A percentile compares a stretch with the other conserved stretches of the same genome.
These are phyloP conservation scores for Phataginus tricuspis DNA, from an alignment of 2,797 vertebrate genomes.

Conservation along the genomic window DNA sequence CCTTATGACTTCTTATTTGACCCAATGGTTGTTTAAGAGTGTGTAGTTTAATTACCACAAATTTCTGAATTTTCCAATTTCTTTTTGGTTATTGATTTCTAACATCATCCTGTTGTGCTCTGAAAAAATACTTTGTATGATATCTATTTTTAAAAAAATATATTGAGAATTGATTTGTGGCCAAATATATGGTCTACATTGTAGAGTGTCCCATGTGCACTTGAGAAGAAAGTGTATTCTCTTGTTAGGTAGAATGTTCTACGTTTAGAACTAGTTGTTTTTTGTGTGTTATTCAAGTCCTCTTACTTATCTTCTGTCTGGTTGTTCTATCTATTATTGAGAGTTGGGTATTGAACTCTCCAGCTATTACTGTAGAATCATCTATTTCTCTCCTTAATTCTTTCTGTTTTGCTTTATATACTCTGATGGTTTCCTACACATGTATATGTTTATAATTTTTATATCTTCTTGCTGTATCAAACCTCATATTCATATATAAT, in stretches of 20 bases:
- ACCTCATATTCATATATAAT: background rate
- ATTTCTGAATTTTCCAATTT: background rate
- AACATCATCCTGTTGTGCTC: background rate
- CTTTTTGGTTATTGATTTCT: background rate
- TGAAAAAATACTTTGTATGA: background rate
- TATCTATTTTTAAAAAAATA: background rate
- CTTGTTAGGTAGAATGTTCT: background rate
- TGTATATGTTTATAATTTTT: background rate
- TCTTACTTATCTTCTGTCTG: background rate
- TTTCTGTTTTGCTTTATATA: background rate
- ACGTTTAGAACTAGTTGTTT: background rate
- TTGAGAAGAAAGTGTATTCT: background rate
- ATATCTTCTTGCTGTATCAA: background rate
- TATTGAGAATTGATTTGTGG: background rate
- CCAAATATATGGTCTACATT: slow-evolving; percentile 87
- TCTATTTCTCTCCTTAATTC: background rate
- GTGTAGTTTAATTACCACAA: background rate
- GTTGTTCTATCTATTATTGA: background rate
- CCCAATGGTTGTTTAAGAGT: background rate
- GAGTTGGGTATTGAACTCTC: background rate
- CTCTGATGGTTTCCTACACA: background rate
- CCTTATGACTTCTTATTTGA: background rate
- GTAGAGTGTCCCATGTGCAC: slow-evolving; percentile 85
- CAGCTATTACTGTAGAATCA: background rate
- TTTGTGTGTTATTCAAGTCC: background rate